Conservation (phyloP, 2,113 vertebrate species). For the Orthonyx spaldingii region DNA sequence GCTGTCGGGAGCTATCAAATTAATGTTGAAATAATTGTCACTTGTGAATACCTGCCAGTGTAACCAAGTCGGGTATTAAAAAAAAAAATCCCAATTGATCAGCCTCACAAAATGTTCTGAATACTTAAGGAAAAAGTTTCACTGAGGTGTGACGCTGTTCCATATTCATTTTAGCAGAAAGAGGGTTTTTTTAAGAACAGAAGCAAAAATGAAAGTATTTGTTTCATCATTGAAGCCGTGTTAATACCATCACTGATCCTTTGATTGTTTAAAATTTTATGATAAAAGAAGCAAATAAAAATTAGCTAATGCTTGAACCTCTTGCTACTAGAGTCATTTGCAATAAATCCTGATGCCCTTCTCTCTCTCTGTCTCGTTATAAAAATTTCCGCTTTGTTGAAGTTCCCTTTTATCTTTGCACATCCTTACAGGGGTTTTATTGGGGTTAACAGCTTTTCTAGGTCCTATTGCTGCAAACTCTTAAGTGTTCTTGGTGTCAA, state of each 20-base stretch:
- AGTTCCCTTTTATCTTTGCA: slow-evolving; percentile 22
- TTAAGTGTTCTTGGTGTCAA: background rate
- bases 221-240: background rate
- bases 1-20: slow-evolving; percentile 63
- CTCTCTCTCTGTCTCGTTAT: background rate
- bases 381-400: slow-evolving; percentile 8
- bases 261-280: slow-evolving; percentile 7
- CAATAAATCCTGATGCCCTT: slow-evolving; percentile 14
- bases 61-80: slow-evolving; percentile 51
- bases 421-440: slow-evolving; percentile 11
- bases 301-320: slow-evolving; percentile 26
- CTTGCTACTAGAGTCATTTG: background rate
- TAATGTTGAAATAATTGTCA: slow-evolving; percentile 68
- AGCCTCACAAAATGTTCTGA: slow-evolving; percentile 64
- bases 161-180: slow-evolving; percentile 56
- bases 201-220: slow-evolving; percentile 7
- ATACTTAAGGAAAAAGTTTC: slow-evolving; percentile 67
- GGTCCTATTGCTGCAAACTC: background rate
- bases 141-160: slow-evolving; percentile 29
- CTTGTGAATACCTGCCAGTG: slow-evolving; percentile 69
- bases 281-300: slow-evolving; percentile 38
- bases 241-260: background rate
- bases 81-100: slow-evolving; percentile 64
- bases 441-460: slow-evolving; percentile 42
- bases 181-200: background rate